Evolutionary conservation across 2,113 vertebrate species (phyloP).

Genomic region (Notarius quadriscutis): DNA sequence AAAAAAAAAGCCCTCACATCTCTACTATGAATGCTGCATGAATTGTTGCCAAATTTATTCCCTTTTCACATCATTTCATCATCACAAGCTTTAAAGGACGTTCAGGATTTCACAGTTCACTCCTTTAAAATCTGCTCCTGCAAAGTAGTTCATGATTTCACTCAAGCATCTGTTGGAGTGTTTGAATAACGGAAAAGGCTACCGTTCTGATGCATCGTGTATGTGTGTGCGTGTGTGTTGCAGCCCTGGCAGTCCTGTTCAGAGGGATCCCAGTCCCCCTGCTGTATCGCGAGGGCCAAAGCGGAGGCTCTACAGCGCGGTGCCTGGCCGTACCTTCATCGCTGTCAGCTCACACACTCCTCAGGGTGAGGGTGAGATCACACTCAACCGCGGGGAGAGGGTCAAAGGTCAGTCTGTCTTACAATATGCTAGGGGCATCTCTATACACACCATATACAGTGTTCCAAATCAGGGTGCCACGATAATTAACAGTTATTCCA

Average conservation of each 20-base stretch:
- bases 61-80: not conserved
- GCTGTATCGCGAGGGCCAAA: slow-evolving; percentile 82
- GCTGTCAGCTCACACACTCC: slow-evolving; percentile 87
- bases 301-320: slow-evolving; percentile 91
- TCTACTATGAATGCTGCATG: not conserved
- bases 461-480: slow-evolving; percentile 15
- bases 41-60: not conserved
- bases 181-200: not conserved
- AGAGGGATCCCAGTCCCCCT: slow-evolving; percentile 74
- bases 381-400: slow-evolving; percentile 90
- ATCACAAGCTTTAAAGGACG: not conserved
- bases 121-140: not conserved
- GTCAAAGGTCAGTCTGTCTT: slow-evolving; percentile 84
- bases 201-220: not conserved
- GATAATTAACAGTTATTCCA: not conserved
- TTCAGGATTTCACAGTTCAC: not conserved
- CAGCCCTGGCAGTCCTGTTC: slow-evolving; percentile 78
- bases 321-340: slow-evolving; percentile 91
- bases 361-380: slow-evolving; percentile 89
- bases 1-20: not conserved
- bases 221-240: not conserved
- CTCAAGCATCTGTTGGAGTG: not conserved
- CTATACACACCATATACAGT: not conserved
- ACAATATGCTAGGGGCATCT: not conserved
- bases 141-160: not conserved